phyloP scores from a whole-genome alignment of 2,888 invertebrate genomes.

The Psococerastis gibbosa region DNA sequence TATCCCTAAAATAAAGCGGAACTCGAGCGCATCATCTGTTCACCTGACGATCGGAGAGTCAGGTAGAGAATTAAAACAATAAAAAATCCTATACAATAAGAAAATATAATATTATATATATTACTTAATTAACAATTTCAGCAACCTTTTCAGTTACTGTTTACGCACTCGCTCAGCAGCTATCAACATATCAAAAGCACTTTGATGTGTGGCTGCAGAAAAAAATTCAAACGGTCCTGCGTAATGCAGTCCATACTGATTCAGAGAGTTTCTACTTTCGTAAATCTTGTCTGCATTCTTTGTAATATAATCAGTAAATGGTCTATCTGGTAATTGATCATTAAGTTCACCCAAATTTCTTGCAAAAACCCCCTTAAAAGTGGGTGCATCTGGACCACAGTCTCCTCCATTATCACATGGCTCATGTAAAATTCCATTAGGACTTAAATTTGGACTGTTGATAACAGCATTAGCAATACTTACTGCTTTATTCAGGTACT shows the following conservation, averaged over 20 bases:
- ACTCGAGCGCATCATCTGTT: too few relatives aligned
- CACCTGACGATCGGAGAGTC: too few relatives aligned
- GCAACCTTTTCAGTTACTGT: not conserved
- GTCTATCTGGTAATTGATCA: not conserved
- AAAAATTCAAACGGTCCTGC: not conserved
- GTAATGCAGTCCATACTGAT: not conserved
- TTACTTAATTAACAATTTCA: not conserved
- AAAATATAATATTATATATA: too few relatives aligned
- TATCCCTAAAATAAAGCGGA: too few relatives aligned
- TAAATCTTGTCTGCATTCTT: not conserved
- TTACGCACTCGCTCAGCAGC: not conserved
- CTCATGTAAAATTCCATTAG: conserved; percentile 1
- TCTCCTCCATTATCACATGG: not conserved
- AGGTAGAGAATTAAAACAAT: too few relatives aligned
- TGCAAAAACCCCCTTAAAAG: conserved; percentile 1
- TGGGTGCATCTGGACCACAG: conserved; percentile 1
- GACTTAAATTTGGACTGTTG: not conserved
- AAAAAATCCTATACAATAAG: too few relatives aligned
- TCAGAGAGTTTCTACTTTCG: not conserved
- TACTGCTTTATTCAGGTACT: not conserved
- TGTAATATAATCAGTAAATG: not conserved
- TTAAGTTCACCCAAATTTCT: conserved; percentile 1
- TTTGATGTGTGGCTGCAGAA: not conserved
- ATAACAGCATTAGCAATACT: not conserved
- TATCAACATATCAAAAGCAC: not conserved